Evolutionary conservation across 2,888 invertebrate genomes (phyloP).

Genomic region (Phlogophora meticulosa): DNA sequence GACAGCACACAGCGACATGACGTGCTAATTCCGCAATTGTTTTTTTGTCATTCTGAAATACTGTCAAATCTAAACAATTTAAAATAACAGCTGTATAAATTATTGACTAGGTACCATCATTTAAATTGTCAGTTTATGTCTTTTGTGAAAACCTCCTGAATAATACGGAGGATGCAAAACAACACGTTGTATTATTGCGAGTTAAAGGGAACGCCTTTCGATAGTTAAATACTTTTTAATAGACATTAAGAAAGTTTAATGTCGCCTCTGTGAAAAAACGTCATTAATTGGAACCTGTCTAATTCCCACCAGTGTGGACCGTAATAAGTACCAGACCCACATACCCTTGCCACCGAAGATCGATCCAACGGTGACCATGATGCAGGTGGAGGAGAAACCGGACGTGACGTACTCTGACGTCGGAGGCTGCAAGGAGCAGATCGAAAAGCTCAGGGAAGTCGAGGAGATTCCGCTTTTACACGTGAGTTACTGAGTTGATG

Average conservation of each 20-base stretch:
- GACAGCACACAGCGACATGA: no score
- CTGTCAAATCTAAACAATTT: no score
- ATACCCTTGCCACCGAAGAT: slow-evolving; percentile 99
- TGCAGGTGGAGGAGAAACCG: slow-evolving; percentile 99
- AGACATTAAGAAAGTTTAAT: neutral
- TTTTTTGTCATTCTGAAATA: no score
- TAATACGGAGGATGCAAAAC: no score
- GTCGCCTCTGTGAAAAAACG: neutral
- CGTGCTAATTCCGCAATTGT: no score
- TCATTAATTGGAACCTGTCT: neutral
- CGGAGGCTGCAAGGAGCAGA: slow-evolving; percentile 99
- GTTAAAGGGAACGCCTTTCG: no score
- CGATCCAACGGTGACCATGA: slow-evolving; percentile 99
- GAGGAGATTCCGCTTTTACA: slow-evolving; percentile 99
- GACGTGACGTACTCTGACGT: slow-evolving; percentile 99
- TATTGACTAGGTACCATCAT: no score
- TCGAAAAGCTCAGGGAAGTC: slow-evolving; percentile 99
- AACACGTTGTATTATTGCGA: no score
- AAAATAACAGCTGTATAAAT: no score
- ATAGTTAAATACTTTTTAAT: no score
- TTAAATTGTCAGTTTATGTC: no score
- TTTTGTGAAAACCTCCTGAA: no score
- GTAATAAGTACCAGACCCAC: slow-evolving; percentile 99
- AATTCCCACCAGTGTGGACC: slow-evolving; percentile 97
- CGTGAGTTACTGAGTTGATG: slow-evolving; percentile 92